A percentile compares a stretch with the other conserved stretches of the same genome.
phyloP scores from a whole-genome alignment of 2,888 invertebrate species.

The Drosophila nr. medialis region DNA sequence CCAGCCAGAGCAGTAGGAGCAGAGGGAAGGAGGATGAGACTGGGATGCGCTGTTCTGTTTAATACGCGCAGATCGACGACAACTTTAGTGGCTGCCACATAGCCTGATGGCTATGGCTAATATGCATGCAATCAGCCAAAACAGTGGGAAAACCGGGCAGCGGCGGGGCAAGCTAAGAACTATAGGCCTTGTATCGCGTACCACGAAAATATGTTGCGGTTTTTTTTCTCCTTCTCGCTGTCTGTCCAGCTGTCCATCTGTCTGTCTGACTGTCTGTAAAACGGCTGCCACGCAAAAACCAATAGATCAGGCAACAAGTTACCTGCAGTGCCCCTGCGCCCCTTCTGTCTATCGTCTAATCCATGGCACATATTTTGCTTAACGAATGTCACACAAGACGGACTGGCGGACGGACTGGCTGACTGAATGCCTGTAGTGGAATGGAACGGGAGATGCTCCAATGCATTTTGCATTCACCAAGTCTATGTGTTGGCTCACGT shows the following conservation, averaged over 20 bases:
- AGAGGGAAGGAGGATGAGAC: background rate
- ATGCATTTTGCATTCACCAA: slow-evolving; percentile 58
- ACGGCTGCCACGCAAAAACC: slow-evolving; percentile 75
- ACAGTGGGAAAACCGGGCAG: slow-evolving; percentile 13
- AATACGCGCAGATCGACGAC: slow-evolving; percentile 69
- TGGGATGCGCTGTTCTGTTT: slow-evolving; percentile 26
- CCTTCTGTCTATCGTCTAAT: slow-evolving; percentile 8
- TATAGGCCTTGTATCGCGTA: slow-evolving; percentile 38
- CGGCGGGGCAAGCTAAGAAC: background rate
- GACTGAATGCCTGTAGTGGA: slow-evolving; percentile 43
- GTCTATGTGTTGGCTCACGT: slow-evolving; percentile 71
- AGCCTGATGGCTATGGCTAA: slow-evolving; percentile 72
- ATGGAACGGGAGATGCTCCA: slow-evolving; percentile 49
- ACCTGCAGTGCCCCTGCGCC: slow-evolving; percentile 1
- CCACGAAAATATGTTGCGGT: slow-evolving; percentile 73
- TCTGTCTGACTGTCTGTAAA: slow-evolving; percentile 37
- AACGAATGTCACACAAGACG: slow-evolving; percentile 71
- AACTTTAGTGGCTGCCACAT: slow-evolving; percentile 45
- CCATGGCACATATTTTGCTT: slow-evolving; percentile 75
- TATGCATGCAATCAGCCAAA: slow-evolving; percentile 79
- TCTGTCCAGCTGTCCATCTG: background rate
- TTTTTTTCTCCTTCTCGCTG: slow-evolving; percentile 17
- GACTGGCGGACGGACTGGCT: slow-evolving; percentile 15
- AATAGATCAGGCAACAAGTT: slow-evolving; percentile 73
- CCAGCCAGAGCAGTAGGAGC: slow-evolving; percentile 18